These are phyloP conservation scores for Xyrichtys novacula DNA, from an alignment of 2,797 vertebrate genomes.

Conservation along the genomic window DNA sequence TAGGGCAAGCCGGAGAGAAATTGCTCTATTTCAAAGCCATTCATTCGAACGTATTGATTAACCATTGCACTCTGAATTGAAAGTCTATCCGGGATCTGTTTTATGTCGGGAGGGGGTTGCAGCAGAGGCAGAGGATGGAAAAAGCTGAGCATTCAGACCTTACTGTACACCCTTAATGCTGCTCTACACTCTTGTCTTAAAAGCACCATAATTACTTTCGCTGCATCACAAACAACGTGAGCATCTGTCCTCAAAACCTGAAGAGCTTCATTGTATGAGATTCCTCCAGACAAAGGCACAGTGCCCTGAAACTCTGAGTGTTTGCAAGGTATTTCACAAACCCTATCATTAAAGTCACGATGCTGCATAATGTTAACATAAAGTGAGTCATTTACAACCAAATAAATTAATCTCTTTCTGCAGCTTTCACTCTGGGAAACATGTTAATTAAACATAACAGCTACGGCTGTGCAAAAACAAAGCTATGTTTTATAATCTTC, in stretches of 20 bases:
- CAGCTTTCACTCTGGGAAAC: neutral
- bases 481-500: conserved; percentile 19
- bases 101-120: conserved; percentile 27
- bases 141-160: conserved; percentile 47
- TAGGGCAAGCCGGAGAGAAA: conserved; percentile 64
- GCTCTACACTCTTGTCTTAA: conserved; percentile 25
- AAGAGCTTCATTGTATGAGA: conserved; percentile 34
- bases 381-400: conserved; percentile 1
- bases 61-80: conserved; percentile 75
- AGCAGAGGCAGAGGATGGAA: conserved; percentile 26
- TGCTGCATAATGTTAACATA: neutral
- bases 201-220: conserved; percentile 36
- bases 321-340: conserved; percentile 27
- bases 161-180: conserved; percentile 13
- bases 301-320: conserved; percentile 25
- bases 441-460: neutral
- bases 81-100: conserved; percentile 63
- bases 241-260: conserved; percentile 12
- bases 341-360: conserved; percentile 8
- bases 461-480: conserved; percentile 23
- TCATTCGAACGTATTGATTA: conserved; percentile 81
- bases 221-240: conserved; percentile 12
- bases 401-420: conserved; percentile 14
- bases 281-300: conserved; percentile 37
- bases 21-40: conserved; percentile 78